These are phyloP conservation scores for Elmis aenea DNA, from an alignment of 2,888 invertebrate species.

Conservation along the genomic window DNA sequence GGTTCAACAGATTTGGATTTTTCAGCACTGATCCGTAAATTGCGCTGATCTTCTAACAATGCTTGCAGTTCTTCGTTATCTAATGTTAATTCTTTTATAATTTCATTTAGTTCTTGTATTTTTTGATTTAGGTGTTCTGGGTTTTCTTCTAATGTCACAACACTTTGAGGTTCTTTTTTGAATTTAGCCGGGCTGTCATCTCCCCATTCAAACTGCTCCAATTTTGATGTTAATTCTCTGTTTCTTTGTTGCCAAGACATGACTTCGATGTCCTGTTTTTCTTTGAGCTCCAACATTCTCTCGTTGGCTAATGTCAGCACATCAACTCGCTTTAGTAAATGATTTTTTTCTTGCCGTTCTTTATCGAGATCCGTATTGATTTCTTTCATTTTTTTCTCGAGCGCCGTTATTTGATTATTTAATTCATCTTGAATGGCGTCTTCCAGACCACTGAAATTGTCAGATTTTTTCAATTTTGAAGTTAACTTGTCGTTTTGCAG, in stretches of 20 bases:
- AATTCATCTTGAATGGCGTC: conserved; percentile 77
- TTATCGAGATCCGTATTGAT: conserved; percentile 54
- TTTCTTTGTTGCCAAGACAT: conserved; percentile 68
- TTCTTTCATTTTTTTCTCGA: conserved; percentile 64
- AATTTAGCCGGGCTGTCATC: conserved; percentile 21
- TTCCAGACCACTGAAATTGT: conserved; percentile 53
- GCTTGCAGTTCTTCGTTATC: conserved; percentile 60
- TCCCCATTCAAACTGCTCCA: conserved; percentile 55
- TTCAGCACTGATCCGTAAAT: conserved; percentile 37
- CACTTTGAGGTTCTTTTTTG: conserved; percentile 10
- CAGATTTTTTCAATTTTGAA: conserved; percentile 43
- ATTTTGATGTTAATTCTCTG: conserved; percentile 63
- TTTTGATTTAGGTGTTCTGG: conserved; percentile 30
- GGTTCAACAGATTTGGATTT: conserved; percentile 30
- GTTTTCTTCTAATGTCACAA: conserved; percentile 6
- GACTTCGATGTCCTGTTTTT: conserved; percentile 72
- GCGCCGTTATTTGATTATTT: conserved; percentile 58
- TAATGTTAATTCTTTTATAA: conserved; percentile 54
- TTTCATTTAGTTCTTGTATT: conserved; percentile 51
- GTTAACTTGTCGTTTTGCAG: conserved; percentile 57
- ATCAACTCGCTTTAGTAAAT: conserved; percentile 65
- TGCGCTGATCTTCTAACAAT: conserved; percentile 52
- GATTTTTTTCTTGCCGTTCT: conserved; percentile 62
- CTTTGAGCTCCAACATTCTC: conserved; percentile 72
- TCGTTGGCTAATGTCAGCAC: conserved; percentile 71